Evolutionary conservation across 2,113 vertebrate genomes (phyloP).

Genomic region (human): DNA sequence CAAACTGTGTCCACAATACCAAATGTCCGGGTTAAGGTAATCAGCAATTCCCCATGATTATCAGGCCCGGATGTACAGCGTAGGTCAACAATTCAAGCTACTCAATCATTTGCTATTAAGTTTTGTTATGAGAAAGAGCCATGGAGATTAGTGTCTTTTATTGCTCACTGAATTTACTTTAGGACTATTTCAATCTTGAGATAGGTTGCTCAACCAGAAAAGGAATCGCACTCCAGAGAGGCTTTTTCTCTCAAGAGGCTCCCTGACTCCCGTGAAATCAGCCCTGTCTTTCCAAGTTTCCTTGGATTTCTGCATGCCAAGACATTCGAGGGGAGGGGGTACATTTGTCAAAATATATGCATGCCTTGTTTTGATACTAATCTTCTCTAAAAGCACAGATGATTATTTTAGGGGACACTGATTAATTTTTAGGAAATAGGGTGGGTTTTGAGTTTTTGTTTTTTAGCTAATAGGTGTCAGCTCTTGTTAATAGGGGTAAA

Average conservation of each 20-base stretch:
- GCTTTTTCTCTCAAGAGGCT: neutral
- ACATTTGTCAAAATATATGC: neutral
- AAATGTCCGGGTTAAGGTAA: constrained; percentile 39
- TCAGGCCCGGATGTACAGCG: neutral
- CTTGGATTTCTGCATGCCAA: neutral
- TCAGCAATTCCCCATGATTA: constrained; percentile 46
- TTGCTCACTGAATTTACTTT: constrained; percentile 31
- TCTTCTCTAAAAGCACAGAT: neutral
- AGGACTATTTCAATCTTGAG: constrained; percentile 35
- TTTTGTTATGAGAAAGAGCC: constrained; percentile 31
- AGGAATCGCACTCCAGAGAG: neutral
- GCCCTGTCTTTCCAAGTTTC: neutral
- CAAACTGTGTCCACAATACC: constrained; percentile 32
- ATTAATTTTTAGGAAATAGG: neutral
- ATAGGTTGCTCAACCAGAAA: neutral
- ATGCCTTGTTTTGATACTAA: neutral
- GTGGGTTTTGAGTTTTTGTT: neutral
- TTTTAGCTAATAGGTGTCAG: neutral
- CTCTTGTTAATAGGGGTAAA: neutral
- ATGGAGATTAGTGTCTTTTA: constrained; percentile 35
- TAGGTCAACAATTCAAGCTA: constrained; percentile 58
- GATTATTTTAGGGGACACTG: neutral
- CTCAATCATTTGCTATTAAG: constrained; percentile 49
- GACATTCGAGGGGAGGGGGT: neutral
- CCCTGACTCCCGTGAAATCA: neutral